Percentiles rank a stretch among this genome's conserved stretches.
phyloP scores from a whole-genome alignment of 30 jellyfish, hydroid and myxozoan genomes.

The Phacellophora camtschatica region DNA sequence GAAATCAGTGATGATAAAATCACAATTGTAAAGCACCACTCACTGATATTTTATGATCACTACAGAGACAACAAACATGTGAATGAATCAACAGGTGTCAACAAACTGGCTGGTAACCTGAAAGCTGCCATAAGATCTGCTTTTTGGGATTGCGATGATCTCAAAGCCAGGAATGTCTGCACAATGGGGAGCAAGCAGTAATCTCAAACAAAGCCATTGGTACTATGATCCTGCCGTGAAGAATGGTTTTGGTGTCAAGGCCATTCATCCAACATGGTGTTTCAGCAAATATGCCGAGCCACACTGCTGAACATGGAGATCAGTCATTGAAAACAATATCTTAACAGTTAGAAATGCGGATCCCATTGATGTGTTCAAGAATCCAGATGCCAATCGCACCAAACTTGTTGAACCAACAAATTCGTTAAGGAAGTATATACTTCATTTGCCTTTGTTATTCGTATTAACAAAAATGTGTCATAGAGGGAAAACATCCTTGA shows the following conservation, averaged over 20 bases:
- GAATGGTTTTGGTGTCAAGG: background rate
- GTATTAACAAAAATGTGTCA: background rate
- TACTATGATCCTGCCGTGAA: background rate
- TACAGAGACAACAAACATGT: background rate
- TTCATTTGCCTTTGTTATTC: background rate
- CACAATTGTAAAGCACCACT: background rate
- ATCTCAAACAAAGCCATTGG: background rate
- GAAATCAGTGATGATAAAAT: background rate
- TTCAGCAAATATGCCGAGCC: background rate
- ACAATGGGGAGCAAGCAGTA: background rate
- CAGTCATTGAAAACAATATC: background rate
- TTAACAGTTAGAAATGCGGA: background rate
- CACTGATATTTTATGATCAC: background rate
- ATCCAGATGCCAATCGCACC: background rate
- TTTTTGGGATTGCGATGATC: background rate
- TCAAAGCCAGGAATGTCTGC: background rate
- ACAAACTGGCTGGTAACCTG: background rate
- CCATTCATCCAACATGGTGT: background rate
- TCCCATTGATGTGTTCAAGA: background rate
- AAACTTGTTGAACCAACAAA: background rate
- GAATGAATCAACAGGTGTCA: background rate
- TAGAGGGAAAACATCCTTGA: background rate
- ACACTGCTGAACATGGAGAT: background rate
- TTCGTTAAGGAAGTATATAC: background rate
- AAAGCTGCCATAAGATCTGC: background rate